These are phyloP conservation scores for Brachyistius frenatus DNA, from an alignment of 2,113 vertebrate genomes.

Conservation along the genomic window DNA sequence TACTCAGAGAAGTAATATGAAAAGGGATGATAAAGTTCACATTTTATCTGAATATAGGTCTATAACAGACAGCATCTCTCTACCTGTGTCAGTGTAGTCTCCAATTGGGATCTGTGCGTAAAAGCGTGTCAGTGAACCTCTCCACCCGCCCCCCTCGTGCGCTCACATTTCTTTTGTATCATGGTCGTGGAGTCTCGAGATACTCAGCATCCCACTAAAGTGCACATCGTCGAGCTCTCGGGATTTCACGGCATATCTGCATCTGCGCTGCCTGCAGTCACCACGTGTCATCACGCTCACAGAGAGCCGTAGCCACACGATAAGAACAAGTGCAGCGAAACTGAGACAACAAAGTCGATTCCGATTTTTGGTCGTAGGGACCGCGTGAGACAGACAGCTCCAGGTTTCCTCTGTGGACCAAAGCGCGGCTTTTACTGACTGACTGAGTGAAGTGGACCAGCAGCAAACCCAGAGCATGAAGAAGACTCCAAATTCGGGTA, in stretches of 20 bases:
- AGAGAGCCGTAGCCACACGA: background rate
- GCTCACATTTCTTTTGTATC: slow-evolving; percentile 3
- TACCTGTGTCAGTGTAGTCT: background rate
- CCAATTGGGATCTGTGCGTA: slow-evolving; percentile 47
- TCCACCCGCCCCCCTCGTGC: background rate
- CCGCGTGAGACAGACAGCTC: slow-evolving; percentile 5
- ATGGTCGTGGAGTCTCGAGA: slow-evolving; percentile 34
- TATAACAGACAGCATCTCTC: too few relatives aligned
- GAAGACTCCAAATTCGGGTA: slow-evolving; percentile 76
- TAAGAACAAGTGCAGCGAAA: slow-evolving; percentile 21
- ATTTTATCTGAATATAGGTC: too few relatives aligned
- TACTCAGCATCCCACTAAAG: slow-evolving; percentile 32
- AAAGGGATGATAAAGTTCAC: too few relatives aligned
- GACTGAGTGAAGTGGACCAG: slow-evolving; percentile 18
- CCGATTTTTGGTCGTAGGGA: background rate
- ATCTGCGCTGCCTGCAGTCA: slow-evolving; percentile 43
- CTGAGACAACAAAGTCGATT: slow-evolving; percentile 12
- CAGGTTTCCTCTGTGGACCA: slow-evolving; percentile 15
- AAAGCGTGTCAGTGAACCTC: slow-evolving; percentile 49
- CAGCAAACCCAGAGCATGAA: slow-evolving; percentile 67
- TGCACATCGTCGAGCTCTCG: slow-evolving; percentile 39
- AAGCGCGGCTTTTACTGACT: background rate
- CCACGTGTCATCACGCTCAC: slow-evolving; percentile 29
- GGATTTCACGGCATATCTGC: slow-evolving; percentile 35
- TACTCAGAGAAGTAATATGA: too few relatives aligned